Evolutionary conservation across 2,113 vertebrate genomes (phyloP), one percentile per base, ranked within the genome.

Genomic region (Thunnus thynnus): DNA sequence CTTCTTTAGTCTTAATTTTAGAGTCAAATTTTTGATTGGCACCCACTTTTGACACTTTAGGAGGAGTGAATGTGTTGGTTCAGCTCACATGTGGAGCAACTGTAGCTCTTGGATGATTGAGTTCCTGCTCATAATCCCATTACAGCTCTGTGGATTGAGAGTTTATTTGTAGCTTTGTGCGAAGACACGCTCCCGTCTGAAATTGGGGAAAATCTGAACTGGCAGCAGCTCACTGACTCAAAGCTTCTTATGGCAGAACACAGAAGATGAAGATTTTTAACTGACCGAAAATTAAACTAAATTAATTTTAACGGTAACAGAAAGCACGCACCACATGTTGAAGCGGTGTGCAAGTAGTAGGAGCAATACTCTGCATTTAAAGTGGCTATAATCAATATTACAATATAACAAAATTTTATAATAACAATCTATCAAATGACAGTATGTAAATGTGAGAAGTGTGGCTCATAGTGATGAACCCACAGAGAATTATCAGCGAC

Each of bases 111-210:
- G 60, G 73, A 89, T 83, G 91, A 90, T 80, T 89, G 83, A 85
- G 74, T 90, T 91, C 76, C 57, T 50, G 75, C 77, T 86, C 82
- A 69, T 93, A 91, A 93, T 92, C 88, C 77, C 89, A 89, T 91
- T 86, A 92, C 72, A n/a, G 80, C 52, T 61, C 64, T 41, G 61
- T 65, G 72, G 78, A 90, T 91, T 88, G 84, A 69, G 78, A 88
- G 79, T 88, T 87, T 75, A 88, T 88, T 86, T 84, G 78, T 54
- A 48, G 81, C 70, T 89, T 79, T 89, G 88, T 76, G 73, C 18
- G 14, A 63, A 72, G 84, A 86, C 61, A 76, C 36, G 66, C 87
- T 82, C 57, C 79, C 14, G 22, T 87, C n/a, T 67, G 77, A 79
- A 85, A 88, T 74, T n/a, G 51, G 75, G 70, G 56, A 47, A 82